Evolutionary conservation across 2,888 invertebrate genomes (phyloP).

Genomic region (Notodonta ziczac): DNA sequence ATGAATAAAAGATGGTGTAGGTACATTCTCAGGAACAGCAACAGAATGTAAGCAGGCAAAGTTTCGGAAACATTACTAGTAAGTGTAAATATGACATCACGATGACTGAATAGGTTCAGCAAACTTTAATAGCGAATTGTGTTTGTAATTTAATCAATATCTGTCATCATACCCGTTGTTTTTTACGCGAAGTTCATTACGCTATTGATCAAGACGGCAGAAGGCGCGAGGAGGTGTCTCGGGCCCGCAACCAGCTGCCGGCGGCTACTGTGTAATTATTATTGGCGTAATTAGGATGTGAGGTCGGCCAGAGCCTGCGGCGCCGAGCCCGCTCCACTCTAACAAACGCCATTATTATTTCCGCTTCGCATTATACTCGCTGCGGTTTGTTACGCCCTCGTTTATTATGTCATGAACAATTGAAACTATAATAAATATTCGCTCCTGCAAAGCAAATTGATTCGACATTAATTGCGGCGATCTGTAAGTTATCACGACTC

Average conservation of each 20-base stretch:
- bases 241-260: constrained; percentile 56
- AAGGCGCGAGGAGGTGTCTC: constrained; percentile 50
- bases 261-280: constrained; percentile 79
- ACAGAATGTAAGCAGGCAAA: too few species aligned
- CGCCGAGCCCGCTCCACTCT: constrained; percentile 61
- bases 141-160: too few species aligned
- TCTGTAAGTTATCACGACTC: constrained; percentile 59
- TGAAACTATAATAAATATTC: constrained; percentile 72
- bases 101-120: too few species aligned
- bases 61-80: too few species aligned
- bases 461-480: constrained; percentile 69
- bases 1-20: too few species aligned
- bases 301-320: constrained; percentile 69
- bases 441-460: constrained; percentile 69
- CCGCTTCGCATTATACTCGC: constrained; percentile 74
- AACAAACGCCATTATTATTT: constrained; percentile 81
- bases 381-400: constrained; percentile 72
- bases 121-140: too few species aligned
- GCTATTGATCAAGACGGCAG: constrained; percentile 58
- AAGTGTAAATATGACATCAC: too few species aligned
- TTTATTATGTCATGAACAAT: constrained; percentile 76
- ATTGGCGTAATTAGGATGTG: constrained; percentile 83
- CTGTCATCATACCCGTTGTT: constrained; percentile 5
- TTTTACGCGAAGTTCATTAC: constrained; percentile 43
- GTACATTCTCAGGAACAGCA: too few species aligned